These are phyloP conservation scores for Drosophila oshimai DNA, from an alignment of 1,140 invertebrate genomes.

Conservation along the genomic window DNA sequence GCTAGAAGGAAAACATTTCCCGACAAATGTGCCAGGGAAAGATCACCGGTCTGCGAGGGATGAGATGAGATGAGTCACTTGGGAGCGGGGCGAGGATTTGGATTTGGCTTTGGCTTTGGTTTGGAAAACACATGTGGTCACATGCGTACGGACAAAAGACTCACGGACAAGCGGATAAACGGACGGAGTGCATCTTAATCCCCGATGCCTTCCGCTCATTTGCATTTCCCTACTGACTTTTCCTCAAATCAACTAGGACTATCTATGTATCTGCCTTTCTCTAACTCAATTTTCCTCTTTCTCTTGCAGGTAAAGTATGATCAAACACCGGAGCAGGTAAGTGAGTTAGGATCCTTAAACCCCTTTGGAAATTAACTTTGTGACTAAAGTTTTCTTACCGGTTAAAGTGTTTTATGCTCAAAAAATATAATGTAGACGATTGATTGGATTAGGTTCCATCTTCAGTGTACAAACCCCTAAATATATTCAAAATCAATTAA, in stretches of 20 bases:
- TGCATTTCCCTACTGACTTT: conserved; percentile 45
- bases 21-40: conserved; percentile 64
- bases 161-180: background rate
- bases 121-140: conserved; percentile 54
- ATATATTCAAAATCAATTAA: no score
- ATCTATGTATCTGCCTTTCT: background rate
- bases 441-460: background rate
- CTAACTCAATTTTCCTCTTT: background rate
- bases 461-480: no score
- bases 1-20: conserved; percentile 63
- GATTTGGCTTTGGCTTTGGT: background rate
- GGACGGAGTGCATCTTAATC: conserved; percentile 57
- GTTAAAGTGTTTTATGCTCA: no score
- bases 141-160: conserved; percentile 6
- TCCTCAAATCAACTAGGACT: background rate
- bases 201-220: conserved; percentile 49
- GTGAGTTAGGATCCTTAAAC: conserved; percentile 12
- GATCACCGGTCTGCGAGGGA: conserved; percentile 43
- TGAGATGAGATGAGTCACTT: conserved; percentile 16
- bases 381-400: conserved; percentile 4
- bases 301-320: conserved; percentile 70
- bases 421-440: background rate
- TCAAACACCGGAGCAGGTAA: conserved; percentile 47
- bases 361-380: conserved; percentile 22
- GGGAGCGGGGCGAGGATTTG: background rate